Evolutionary conservation across 2,888 invertebrate genomes (phyloP), one percentile per base, ranked within the genome.

Genomic region (Darwinula stevensoni): DNA sequence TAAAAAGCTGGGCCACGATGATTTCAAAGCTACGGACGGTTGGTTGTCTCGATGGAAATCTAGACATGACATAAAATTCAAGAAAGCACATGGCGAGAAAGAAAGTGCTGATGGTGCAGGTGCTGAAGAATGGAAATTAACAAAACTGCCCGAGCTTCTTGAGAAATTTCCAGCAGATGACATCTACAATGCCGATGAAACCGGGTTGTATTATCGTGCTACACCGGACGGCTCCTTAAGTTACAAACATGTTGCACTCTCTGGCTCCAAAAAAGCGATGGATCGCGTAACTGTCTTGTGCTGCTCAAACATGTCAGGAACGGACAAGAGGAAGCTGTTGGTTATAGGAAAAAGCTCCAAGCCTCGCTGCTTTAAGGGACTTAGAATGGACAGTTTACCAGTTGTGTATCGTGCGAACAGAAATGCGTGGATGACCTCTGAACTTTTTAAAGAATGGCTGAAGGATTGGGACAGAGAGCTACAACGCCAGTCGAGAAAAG

Each of bases 391-490:
- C 42, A 39, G 26, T 32, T 39, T 45, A 36, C 44, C 45, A 35
- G 42, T 38, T 4, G 27, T 34, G 2, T 40, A 42, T 18, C 14
- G 29, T 11, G 15, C 30, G 5, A 40, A 42, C 32, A 32, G 32
- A 16, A 48, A 36, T 34, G 42, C 47, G 14, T 48, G 47, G 49
- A 49, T 52, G 47, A 50, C 45, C 31, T 38, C 37, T 12, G 35
- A 39, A 36, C 30, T 47, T 17, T 44, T 42, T 29, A 14, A 15
- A 3, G 36, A 40, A 16, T 44, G 44, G 42, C 33, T 43, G 26
- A 16, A 39, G 34, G 38, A 35, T 14, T 42, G 41, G 39, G 41
- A 45, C 38, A 27, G 33, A 16, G 33, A 40, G 32, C 31, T 41
- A 36, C 37, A 35, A 37, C 42, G 31, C 35, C 41, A 43, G 28